Evolutionary conservation across 2,888 invertebrate genomes (phyloP).

Genomic region (Platypus cylindrus): DNA sequence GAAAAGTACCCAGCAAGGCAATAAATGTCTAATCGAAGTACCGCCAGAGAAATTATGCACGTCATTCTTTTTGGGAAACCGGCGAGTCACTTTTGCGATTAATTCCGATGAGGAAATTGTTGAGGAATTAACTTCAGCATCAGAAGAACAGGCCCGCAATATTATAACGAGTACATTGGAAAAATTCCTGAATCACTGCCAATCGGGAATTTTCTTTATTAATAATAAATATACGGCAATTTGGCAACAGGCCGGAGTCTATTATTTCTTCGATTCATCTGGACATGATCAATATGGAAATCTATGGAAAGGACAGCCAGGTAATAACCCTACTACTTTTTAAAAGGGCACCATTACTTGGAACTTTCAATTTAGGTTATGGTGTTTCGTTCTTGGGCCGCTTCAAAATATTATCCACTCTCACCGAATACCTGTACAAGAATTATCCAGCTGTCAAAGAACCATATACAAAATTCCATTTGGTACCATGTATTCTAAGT

Average conservation of each 20-base stretch:
- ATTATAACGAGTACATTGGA: conserved; percentile 15
- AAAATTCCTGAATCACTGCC: conserved; percentile 24
- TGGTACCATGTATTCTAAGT: conserved; percentile 21
- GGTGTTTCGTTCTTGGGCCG: conserved; percentile 24
- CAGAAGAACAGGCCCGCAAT: conserved; percentile 17
- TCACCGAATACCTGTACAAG: conserved; percentile 23
- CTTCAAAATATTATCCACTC: conserved; percentile 19
- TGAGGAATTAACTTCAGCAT: conserved; percentile 12
- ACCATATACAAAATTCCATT: conserved; percentile 12
- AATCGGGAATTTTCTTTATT: conserved; percentile 24
- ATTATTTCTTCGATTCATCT: conserved; percentile 27
- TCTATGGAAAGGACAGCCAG: conserved; percentile 21
- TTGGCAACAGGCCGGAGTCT: conserved; percentile 22
- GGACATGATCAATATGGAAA: conserved; percentile 27
- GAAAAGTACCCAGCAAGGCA: conserved; percentile 22
- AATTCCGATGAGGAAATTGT: conserved; percentile 18
- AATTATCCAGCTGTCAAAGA: conserved; percentile 17
- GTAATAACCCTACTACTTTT: too few species aligned
- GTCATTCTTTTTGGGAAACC: conserved; percentile 24
- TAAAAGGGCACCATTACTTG: neutral
- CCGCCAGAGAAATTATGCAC: conserved; percentile 23
- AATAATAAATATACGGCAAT: conserved; percentile 24
- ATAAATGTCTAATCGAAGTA: conserved; percentile 19
- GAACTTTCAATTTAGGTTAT: conserved; percentile 11
- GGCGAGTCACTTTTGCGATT: conserved; percentile 24